phyloP scores from a whole-genome alignment of 1,140 invertebrate genomes.

The Drosophila hydei region DNA sequence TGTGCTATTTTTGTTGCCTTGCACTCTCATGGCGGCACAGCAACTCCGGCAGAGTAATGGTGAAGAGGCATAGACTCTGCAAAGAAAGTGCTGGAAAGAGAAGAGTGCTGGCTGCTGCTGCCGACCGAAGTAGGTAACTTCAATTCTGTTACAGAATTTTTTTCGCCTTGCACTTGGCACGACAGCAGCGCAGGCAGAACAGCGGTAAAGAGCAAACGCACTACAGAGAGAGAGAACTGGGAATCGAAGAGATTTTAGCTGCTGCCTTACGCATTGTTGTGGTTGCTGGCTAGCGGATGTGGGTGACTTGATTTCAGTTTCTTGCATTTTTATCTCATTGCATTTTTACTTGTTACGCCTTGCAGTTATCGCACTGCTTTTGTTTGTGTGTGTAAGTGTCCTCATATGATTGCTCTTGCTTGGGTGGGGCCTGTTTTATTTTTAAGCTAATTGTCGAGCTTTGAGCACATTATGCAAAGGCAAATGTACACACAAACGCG shows the following conservation, averaged over 20 bases:
- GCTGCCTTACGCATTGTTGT: not conserved
- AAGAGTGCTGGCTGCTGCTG: slow-evolving; percentile 3
- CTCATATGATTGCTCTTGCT: slow-evolving; percentile 13
- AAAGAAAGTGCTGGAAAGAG: not conserved
- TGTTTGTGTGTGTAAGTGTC: slow-evolving; percentile 6
- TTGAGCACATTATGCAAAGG: slow-evolving; percentile 45
- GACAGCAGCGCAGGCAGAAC: too few relatives aligned
- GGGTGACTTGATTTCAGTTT: slow-evolving; percentile 43
- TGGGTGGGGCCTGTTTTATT: slow-evolving; percentile 57
- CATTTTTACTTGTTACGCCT: slow-evolving; percentile 72
- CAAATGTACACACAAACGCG: slow-evolving; percentile 9
- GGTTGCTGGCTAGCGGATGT: slow-evolving; percentile 26
- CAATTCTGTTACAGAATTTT: too few relatives aligned
- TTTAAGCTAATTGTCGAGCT: slow-evolving; percentile 56
- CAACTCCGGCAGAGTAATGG: too few relatives aligned
- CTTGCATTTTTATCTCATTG: slow-evolving; percentile 43
- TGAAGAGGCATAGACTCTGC: slow-evolving; percentile 4
- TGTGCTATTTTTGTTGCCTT: slow-evolving; percentile 20
- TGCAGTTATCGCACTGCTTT: slow-evolving; percentile 35
- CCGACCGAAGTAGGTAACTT: slow-evolving; percentile 18
- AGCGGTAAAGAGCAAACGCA: not conserved
- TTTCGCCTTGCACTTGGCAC: too few relatives aligned
- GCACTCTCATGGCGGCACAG: too few relatives aligned
- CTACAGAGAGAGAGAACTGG: not conserved
- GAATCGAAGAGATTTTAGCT: slow-evolving; percentile 4